Evolutionary conservation across 2,113 vertebrate species (phyloP).

Genomic region (Marcusenius ussheri): DNA sequence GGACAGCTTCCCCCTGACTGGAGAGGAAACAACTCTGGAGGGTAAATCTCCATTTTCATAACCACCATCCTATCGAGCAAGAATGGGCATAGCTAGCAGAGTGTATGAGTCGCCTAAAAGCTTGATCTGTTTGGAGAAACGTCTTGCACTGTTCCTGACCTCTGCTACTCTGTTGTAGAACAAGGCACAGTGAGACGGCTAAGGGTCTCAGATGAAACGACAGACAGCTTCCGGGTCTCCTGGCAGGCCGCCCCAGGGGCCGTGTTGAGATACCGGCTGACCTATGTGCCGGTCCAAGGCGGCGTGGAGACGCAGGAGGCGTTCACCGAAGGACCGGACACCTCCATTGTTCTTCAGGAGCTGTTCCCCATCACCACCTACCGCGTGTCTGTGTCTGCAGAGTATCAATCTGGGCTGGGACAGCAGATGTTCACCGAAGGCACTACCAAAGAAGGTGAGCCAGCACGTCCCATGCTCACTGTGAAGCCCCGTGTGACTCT

Average conservation of each 20-base stretch:
- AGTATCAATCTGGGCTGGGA: conserved; percentile 75
- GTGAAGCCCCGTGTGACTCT: not conserved
- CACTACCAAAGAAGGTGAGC: conserved; percentile 89
- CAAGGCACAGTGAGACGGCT: conserved; percentile 78
- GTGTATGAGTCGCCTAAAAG: not conserved
- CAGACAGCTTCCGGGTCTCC: conserved; percentile 83
- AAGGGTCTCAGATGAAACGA: conserved; percentile 84
- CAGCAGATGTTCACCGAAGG: conserved; percentile 68
- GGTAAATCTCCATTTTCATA: conserved; percentile 50
- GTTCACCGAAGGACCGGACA: conserved; percentile 70
- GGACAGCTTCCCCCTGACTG: conserved; percentile 76
- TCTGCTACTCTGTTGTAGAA: conserved; percentile 58
- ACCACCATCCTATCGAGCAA: not conserved
- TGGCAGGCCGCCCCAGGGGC: conserved; percentile 83
- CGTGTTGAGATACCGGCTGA: conserved; percentile 77
- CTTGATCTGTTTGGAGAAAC: not conserved
- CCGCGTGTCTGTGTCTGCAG: conserved; percentile 78
- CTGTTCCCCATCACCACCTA: conserved; percentile 86
- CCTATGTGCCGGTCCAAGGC: conserved; percentile 67
- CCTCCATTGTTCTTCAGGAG: conserved; percentile 72
- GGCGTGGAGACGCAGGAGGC: conserved; percentile 69
- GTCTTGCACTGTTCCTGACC: not conserved
- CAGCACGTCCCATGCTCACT: not conserved
- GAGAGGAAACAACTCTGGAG: conserved; percentile 87
- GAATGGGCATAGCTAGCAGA: not conserved